Evolutionary conservation across 2,888 invertebrate species (phyloP).

Genomic region (Drosophila lacicola): DNA sequence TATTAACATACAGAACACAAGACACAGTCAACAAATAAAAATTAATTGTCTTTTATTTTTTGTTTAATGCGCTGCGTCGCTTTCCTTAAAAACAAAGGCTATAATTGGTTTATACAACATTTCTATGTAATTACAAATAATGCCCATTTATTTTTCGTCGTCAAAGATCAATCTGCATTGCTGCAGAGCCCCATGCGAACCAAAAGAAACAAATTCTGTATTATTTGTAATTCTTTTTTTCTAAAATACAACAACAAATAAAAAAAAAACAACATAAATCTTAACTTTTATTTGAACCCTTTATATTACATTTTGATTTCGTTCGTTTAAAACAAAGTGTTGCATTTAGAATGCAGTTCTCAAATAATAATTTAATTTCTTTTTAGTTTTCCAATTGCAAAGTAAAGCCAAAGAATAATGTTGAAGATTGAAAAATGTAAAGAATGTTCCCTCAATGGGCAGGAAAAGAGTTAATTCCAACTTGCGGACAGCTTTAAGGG

Average conservation of each 20-base stretch:
- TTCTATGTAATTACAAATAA: conserved; percentile 56
- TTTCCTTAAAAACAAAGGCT: conserved; percentile 57
- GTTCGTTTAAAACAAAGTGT: conserved; percentile 12
- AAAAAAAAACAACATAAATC: conserved; percentile 66
- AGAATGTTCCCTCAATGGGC: too few species aligned
- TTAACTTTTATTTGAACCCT: conserved; percentile 34
- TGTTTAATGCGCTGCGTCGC: conserved; percentile 63
- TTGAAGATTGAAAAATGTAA: not conserved
- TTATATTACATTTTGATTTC: not conserved
- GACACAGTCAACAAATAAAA: conserved; percentile 43
- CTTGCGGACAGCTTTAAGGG: conserved; percentile 17
- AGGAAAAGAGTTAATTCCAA: not conserved
- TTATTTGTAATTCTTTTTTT: conserved; percentile 79
- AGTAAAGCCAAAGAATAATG: not conserved
- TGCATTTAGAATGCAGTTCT: conserved; percentile 5
- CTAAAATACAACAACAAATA: conserved; percentile 66
- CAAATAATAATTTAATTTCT: not conserved
- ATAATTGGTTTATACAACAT: conserved; percentile 50
- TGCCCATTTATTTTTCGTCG: conserved; percentile 55
- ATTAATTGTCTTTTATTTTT: conserved; percentile 50
- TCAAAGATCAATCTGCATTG: conserved; percentile 47
- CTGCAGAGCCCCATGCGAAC: conserved; percentile 64
- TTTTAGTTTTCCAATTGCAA: conserved; percentile 1
- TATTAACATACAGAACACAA: conserved; percentile 62
- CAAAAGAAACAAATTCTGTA: conserved; percentile 80